Conservation (phyloP, 2,888 invertebrate species). For the Bellardia bayeri region DNA sequence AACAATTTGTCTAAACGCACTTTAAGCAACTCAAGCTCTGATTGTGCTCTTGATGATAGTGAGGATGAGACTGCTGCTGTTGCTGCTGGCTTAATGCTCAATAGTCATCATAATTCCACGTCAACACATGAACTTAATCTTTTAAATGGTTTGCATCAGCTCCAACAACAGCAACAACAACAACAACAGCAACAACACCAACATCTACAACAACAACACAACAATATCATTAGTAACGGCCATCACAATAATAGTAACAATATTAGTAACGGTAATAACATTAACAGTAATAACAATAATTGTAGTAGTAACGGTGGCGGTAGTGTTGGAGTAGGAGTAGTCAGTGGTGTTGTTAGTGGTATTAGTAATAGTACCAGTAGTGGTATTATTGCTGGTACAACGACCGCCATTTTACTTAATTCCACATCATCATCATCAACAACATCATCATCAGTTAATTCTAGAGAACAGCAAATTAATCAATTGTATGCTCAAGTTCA, state of each 20-base stretch:
- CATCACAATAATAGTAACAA: conserved; percentile 73
- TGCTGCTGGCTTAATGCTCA: conserved; percentile 52
- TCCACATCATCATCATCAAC: conserved; percentile 74
- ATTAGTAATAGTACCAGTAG: conserved; percentile 42
- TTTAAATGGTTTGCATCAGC: conserved; percentile 83
- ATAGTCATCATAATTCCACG: conserved; percentile 66
- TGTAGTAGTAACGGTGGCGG: conserved; percentile 30
- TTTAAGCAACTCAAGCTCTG: conserved; percentile 78
- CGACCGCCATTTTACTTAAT: conserved; percentile 81
- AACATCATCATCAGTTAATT: conserved; percentile 73
- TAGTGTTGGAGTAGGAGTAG: conserved; percentile 50
- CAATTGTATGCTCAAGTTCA: conserved; percentile 86
- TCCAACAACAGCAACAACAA: conserved; percentile 79
- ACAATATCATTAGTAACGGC: conserved; percentile 78
- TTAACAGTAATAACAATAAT: conserved; percentile 51
- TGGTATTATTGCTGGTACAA: conserved; percentile 77
- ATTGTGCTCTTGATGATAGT: conserved; percentile 81
- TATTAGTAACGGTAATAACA: conserved; percentile 57
- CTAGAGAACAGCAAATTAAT: conserved; percentile 83
- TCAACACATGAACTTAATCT: conserved; percentile 78
- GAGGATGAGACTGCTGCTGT: conserved; percentile 78
- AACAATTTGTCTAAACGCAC: conserved; percentile 88
- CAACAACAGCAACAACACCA: conserved; percentile 75
- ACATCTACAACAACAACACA: conserved; percentile 71
- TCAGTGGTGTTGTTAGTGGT: conserved; percentile 52